Evolutionary conservation across 2,888 invertebrate species (phyloP), one percentile per base, ranked within the genome.

Genomic region (Sminthurinus aureus): DNA sequence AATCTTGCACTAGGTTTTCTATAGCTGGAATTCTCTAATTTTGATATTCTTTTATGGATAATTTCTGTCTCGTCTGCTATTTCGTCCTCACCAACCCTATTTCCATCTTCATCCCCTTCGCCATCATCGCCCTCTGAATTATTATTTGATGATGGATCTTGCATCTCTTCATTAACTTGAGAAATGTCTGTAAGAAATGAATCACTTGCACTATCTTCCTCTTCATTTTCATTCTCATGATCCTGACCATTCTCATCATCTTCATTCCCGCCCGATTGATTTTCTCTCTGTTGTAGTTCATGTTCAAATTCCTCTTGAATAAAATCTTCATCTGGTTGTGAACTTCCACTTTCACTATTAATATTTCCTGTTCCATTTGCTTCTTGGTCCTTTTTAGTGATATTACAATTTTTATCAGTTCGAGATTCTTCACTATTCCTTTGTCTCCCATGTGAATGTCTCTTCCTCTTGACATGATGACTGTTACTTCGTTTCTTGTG

Each of bases 11-110:
- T 69, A 20, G 20, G n/a, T 20, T 74, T 38, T 12, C 24, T 24
- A 74, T 50, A 74, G 74, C 24, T n/a, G 24, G 50, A 20, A 69
- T 69, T 69, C 11, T 77, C 77, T 13, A 58, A 13, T 58, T 77
- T 22, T 6, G 79, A 50, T n/a, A 79, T 66, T n/a, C 79, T 79
- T 38, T 20, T 24, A 22, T 79, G 67, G 67, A 79, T 79, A 15
- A 38, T 8, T n/a, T 79, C 67, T 0, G 79, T 79, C 69, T 79
- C 69, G 50, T 79, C 79, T 12, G 50, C n/a, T 3, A 79, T 50
- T 0, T 79, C 69, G 2, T 67, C 18, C 6, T 71, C 50, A 9
- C 26, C 74, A 3, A 3, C 13, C 9, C 26, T 24, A 8, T 9
- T 24, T 0, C 6, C 38, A 9, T 67, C 6, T n/a, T 71, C 50